Evolutionary conservation across 2,113 vertebrate genomes (phyloP).

Genomic region (Eira barbara): DNA sequence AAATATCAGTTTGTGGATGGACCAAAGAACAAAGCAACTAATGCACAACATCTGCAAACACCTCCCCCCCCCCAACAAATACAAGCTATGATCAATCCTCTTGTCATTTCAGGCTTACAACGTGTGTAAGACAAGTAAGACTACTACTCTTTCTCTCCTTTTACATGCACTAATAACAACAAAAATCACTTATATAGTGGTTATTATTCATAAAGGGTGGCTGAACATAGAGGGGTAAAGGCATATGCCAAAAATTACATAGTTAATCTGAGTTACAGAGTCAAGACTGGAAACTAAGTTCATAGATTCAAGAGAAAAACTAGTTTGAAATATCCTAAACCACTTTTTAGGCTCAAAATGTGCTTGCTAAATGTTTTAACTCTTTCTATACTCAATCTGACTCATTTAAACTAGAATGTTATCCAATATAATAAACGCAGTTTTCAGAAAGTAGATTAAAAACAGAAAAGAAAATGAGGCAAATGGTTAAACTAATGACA

Average conservation of each 20-base stretch:
- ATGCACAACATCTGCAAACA: neutral
- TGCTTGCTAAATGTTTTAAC: neutral
- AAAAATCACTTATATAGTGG: neutral
- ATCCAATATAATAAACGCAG: neutral
- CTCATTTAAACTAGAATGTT: slow-evolving; percentile 41
- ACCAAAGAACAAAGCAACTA: neutral
- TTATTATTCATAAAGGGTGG: neutral
- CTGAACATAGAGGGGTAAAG: neutral
- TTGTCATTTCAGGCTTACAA: slow-evolving; percentile 2
- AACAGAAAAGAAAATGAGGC: neutral
- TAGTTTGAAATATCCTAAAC: neutral
- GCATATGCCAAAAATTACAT: neutral
- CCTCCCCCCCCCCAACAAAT: neutral
- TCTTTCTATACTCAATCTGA: slow-evolving; percentile 14
- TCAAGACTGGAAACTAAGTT: slow-evolving; percentile 10
- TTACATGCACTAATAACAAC: neutral
- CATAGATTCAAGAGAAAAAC: slow-evolving; percentile 33
- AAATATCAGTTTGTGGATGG: neutral
- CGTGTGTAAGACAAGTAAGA: neutral
- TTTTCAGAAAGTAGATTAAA: slow-evolving; percentile 40
- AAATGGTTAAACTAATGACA: neutral
- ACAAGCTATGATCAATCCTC: neutral
- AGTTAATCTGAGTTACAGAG: neutral
- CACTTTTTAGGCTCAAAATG: slow-evolving; percentile 45
- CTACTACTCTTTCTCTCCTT: neutral